Conservation (phyloP, 2,113 vertebrate species). For the Psilopogon haemacephalus region DNA sequence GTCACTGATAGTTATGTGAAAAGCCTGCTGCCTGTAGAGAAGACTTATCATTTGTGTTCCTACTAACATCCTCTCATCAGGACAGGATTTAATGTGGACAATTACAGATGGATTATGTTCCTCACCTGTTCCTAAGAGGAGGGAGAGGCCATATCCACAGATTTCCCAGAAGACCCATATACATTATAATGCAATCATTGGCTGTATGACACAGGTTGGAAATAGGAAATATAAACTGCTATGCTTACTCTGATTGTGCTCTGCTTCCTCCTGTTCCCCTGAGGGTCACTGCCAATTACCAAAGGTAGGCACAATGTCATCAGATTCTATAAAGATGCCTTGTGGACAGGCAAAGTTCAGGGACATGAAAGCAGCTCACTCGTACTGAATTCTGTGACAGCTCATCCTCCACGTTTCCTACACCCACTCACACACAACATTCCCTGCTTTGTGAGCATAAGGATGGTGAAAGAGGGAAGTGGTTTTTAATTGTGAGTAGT, state of each 20-base stretch:
- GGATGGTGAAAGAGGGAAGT: background rate
- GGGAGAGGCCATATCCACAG: background rate
- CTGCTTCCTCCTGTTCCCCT: background rate
- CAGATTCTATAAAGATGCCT: background rate
- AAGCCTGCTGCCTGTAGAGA: background rate
- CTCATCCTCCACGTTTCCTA: constrained; percentile 14
- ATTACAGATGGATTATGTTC: background rate
- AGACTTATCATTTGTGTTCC: background rate
- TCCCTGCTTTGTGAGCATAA: background rate
- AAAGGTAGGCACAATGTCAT: background rate
- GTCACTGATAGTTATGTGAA: background rate
- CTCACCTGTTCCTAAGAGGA: background rate
- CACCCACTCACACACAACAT: background rate
- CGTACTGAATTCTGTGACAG: background rate
- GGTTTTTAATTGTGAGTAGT: background rate
- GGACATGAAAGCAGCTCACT: background rate
- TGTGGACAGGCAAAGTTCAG: background rate
- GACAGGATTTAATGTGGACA: background rate
- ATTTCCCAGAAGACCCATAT: background rate
- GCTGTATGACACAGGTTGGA: background rate
- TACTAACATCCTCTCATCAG: background rate
- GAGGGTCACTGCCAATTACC: background rate
- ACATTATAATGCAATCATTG: rapidly evolving
- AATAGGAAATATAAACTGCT: background rate
- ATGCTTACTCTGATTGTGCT: background rate